A percentile compares a stretch with the other conserved stretches of the same genome.
Evolutionary conservation across 2,888 invertebrate genomes (phyloP).

Genomic region (Lumbricus terrestris): DNA sequence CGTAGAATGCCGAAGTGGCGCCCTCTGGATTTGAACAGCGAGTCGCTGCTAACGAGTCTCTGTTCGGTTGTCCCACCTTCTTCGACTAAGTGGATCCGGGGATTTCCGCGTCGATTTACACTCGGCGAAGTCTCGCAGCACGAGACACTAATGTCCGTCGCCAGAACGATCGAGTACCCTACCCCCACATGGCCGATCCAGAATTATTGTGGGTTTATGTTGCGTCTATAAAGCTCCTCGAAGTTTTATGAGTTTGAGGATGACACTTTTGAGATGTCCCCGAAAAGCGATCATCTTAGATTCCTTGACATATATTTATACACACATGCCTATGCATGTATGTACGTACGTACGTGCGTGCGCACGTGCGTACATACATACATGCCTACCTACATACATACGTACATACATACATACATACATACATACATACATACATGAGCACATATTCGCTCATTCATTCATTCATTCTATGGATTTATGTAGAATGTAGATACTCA

Average conservation of each 20-base stretch:
- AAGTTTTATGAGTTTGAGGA: background rate
- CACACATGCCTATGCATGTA: no score
- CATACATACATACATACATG: no score
- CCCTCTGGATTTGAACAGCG: constrained; percentile 3
- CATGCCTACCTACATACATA: background rate
- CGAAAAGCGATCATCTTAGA: background rate
- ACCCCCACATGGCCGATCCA: background rate
- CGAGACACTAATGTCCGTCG: background rate
- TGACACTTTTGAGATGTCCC: background rate
- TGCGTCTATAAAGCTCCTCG: background rate
- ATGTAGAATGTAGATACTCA: no score
- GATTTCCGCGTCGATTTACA: background rate
- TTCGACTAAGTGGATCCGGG: background rate
- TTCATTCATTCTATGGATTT: no score
- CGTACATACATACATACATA: background rate
- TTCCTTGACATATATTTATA: no score
- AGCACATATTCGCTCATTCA: no score
- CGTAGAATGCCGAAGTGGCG: constrained; percentile 3
- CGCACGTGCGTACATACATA: background rate
- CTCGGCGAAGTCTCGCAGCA: background rate
- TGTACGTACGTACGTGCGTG: background rate
- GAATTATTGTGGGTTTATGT: background rate
- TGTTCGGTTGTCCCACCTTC: background rate
- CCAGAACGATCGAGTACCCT: no score
- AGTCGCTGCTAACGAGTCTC: background rate